phyloP scores from a whole-genome alignment of 2,113 vertebrate species.

The Condylura cristata region DNA sequence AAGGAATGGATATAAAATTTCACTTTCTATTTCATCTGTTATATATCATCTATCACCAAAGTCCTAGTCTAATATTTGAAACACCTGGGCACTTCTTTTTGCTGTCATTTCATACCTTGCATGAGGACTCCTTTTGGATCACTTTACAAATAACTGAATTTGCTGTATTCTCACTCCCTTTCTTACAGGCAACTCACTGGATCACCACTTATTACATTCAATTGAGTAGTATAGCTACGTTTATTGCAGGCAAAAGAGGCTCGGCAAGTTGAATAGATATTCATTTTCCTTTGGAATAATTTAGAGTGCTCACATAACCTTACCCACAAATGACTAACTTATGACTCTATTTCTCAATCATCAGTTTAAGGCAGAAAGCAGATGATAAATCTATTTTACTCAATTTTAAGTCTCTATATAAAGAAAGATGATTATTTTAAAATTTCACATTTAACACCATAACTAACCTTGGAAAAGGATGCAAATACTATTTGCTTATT shows the following conservation, averaged over 20 bases:
- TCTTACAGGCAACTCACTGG: not conserved
- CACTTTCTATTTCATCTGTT: not conserved
- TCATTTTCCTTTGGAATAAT: not conserved
- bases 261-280: not conserved
- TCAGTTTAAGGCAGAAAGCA: not conserved
- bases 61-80: not conserved
- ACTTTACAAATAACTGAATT: not conserved
- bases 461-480: conserved; percentile 41
- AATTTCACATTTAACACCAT: conserved; percentile 28
- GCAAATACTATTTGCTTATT: conserved; percentile 66
- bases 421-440: conserved; percentile 33
- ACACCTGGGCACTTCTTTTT: not conserved
- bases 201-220: not conserved
- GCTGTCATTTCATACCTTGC: not conserved
- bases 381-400: not conserved
- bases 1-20: not conserved
- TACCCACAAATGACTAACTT: not conserved
- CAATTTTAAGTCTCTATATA: conserved; percentile 53
- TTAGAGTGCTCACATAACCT: not conserved
- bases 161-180: not conserved
- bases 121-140: not conserved
- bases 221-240: not conserved
- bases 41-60: not conserved
- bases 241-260: not conserved
- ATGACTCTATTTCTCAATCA: not conserved